Evolutionary conservation across 2,797 vertebrate species (phyloP), one percentile per base, ranked within the genome.

Genomic region (Malacoctenus gilli): DNA sequence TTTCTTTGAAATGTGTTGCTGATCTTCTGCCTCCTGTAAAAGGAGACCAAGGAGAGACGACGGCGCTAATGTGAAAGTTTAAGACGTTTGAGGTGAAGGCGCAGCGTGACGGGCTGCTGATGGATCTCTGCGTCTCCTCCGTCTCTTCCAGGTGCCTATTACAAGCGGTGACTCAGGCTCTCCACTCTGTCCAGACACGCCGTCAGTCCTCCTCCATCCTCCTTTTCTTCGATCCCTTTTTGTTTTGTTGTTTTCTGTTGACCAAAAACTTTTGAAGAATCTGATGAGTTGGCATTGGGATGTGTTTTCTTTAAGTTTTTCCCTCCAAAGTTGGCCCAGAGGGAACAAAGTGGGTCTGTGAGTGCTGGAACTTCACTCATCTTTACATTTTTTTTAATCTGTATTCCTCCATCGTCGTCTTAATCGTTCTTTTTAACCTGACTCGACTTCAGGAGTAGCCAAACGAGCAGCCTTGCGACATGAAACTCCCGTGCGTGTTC

Each of bases 81-180:
- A 13, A 56, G 36, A 51, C 34, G 23, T 20, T 16, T 11, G 15
- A 28, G 18, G 10, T 36, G 11, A 20, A 20, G 9, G 5, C 12
- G 37, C 18, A 19, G 37, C 5, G 37, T 20, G 37, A 39, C 20
- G 37, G 20, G 37, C 18, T 35, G 43, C 50, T 85, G 65, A 83
- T 56, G 18, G 41, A 73, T 71, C 13, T 72, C 12, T 75, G 21
- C 68, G 3, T 65, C 50, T 75, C 39, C 37, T 61, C 35, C 37
- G 2, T 75, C 14, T 78, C n/a, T 77, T 83, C 50, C 79, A 98
- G 96, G 95, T 93, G 93, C 90, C 90, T 92, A 89, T 91, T 93
- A 94, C 83, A 96, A 93, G 90, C 94, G 93, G 85, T 97, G 94
- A 94, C 88, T 87, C 65, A 61, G 76, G 87, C 75, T 80, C 48